Evolutionary conservation across 2,113 vertebrate species (phyloP).

Genomic region (Dipodomys stephensi): DNA sequence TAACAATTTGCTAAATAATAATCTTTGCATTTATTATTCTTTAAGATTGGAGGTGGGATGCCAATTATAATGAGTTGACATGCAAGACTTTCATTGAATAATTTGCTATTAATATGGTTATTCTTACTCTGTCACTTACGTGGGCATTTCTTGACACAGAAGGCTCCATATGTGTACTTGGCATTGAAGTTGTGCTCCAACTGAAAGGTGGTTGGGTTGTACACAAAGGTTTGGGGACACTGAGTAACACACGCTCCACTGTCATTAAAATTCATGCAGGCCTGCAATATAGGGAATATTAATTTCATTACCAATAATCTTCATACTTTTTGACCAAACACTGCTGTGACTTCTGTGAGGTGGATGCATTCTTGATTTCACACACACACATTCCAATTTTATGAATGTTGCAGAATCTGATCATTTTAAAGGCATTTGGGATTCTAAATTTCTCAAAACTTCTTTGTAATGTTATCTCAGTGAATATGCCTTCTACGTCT

Average conservation of each 20-base stretch:
- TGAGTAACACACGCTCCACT: constrained; percentile 98
- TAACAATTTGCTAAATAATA: neutral
- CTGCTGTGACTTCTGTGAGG: neutral
- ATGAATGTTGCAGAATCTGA: neutral
- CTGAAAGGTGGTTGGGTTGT: constrained; percentile 98
- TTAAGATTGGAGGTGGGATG: neutral
- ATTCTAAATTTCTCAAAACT: neutral
- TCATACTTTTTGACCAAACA: neutral
- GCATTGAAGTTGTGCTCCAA: constrained; percentile 96
- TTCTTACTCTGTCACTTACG: constrained; percentile 88
- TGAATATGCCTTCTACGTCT: constrained; percentile 37
- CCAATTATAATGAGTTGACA: neutral
- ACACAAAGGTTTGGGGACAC: constrained; percentile 97
- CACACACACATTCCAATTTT: neutral
- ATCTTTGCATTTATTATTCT: neutral
- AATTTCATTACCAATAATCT: neutral
- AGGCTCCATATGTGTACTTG: constrained; percentile 98
- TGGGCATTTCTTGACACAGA: constrained; percentile 98
- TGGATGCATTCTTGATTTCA: neutral
- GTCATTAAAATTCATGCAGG: constrained; percentile 99
- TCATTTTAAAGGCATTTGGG: neutral
- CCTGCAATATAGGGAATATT: constrained; percentile 85
- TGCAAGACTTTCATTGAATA: neutral
- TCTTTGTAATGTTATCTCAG: neutral
- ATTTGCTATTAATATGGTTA: neutral